These are phyloP conservation scores for Phrynocephalus forsythii DNA, from an alignment of 2,797 vertebrate species.

Conservation along the genomic window DNA sequence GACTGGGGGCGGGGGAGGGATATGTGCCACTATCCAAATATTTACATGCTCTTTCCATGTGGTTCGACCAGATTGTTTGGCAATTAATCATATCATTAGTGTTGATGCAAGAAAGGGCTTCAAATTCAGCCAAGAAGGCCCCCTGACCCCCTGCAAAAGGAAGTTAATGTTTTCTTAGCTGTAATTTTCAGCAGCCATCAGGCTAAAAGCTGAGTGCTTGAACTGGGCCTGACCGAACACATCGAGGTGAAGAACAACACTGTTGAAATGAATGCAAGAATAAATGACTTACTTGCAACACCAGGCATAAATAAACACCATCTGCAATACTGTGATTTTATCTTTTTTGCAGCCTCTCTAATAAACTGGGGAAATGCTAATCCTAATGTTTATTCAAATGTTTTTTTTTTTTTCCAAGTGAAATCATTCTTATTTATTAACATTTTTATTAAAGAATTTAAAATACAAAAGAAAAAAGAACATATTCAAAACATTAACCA, in stretches of 20 bases:
- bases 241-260: neutral
- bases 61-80: neutral
- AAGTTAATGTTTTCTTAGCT: neutral
- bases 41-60: neutral
- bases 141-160: neutral
- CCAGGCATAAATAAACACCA: neutral
- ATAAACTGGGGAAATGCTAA: neutral
- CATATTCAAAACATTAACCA: no score
- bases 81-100: neutral
- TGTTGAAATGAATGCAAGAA: neutral
- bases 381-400: neutral
- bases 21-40: neutral
- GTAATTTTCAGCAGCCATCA: neutral
- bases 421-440: no score
- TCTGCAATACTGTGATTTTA: neutral
- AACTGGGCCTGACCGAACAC: neutral
- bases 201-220: neutral
- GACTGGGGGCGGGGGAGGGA: no score
- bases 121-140: neutral
- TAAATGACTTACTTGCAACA: constrained; percentile 2
- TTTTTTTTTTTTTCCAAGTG: no score
- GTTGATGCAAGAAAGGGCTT: neutral
- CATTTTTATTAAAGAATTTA: no score
- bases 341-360: neutral
- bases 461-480: no score